Evolutionary conservation across 2,888 invertebrate species (phyloP), one percentile per base, ranked within the genome.

Genomic region (Maniola hyperantus): DNA sequence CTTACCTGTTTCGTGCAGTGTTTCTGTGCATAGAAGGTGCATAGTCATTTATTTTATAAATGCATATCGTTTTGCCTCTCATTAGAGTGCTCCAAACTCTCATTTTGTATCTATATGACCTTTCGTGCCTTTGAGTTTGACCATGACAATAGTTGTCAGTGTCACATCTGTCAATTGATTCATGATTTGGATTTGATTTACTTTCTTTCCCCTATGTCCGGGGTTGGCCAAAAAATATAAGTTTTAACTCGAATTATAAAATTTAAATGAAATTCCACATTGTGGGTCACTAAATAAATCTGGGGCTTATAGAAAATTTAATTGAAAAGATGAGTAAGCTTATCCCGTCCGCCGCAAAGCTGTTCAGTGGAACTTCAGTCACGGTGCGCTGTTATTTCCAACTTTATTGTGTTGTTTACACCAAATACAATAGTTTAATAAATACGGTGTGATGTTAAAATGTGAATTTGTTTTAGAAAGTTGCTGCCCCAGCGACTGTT

Each of bases 251-350:
- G 60, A 62, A 46, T 60, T 48, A 51, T 33, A 55, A 57, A 7
- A 1, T 64, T 54, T 42, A 36, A 59, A 65, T n/a, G 33, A 59
- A 60, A 8, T 65, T 85, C 83, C 83, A 74, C 54, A 44, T 63
- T 51, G 44, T 72, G 84, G 83, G 79, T 82, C 82, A 83, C 79
- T 75, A 59, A 72, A 71, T 78, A 84, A 88, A 83, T 80, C 91
- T 91, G 89, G 89, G 89, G 73, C 73, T 87, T 53, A 72, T 87
- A 72, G 75, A 85, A 79, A 72, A 79, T 67, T 55, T 91, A 57
- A 67, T 86, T 71, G 70, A 71, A 48, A 87, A 80, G 78, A 92
- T 92, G 91, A 91, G 89, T 78, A 88, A 88, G 81, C 76, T 91
- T 46, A 79, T 91, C 64, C 88, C 90, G 53, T 78, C 87, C 53